Percentiles rank a stretch among this genome's conserved stretches.
Evolutionary conservation across 2,113 vertebrate species (phyloP).

Genomic region (Nyctereutes procyonoides): DNA sequence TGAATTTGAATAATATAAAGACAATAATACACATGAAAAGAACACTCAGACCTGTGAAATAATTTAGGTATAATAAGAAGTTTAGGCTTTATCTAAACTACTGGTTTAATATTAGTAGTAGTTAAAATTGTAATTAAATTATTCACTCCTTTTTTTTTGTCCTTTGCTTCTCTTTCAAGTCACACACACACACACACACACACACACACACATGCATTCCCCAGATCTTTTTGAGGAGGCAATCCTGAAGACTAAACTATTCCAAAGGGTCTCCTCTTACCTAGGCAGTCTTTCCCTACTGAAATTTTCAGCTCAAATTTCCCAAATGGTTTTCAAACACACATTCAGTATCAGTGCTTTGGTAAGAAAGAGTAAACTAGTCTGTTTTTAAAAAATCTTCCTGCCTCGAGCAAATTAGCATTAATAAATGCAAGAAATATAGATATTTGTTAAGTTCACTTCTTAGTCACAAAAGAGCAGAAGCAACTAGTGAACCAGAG

Average conservation of each 20-base stretch:
- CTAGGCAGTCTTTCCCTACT: background rate
- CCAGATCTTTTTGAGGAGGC: slow-evolving; percentile 52
- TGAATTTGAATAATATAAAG: slow-evolving; percentile 36
- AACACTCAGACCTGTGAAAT: slow-evolving; percentile 20
- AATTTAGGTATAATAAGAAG: slow-evolving; percentile 52
- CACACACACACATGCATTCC: background rate
- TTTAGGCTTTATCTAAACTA: slow-evolving; percentile 17
- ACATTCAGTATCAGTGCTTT: background rate
- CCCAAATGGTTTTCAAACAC: slow-evolving; percentile 49
- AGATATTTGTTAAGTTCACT: background rate
- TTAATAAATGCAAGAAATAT: slow-evolving; percentile 22
- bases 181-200: background rate
- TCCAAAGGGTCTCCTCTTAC: slow-evolving; percentile 55
- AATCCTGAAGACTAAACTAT: slow-evolving; percentile 34
- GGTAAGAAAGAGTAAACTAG: slow-evolving; percentile 47
- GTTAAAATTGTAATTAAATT: slow-evolving; percentile 47
- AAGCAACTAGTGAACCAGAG: background rate
- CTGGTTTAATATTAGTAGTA: slow-evolving; percentile 34
- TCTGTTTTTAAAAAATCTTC: slow-evolving; percentile 9
- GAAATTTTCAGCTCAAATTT: slow-evolving; percentile 61
- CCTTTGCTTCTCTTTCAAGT: slow-evolving; percentile 26
- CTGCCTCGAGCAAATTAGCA: slow-evolving; percentile 11
- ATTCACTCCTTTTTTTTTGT: slow-evolving; percentile 28
- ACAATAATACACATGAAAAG: slow-evolving; percentile 17
- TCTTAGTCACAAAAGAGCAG: slow-evolving; percentile 37